Evolutionary conservation across 1,140 invertebrate genomes (phyloP), one percentile per base, ranked within the genome.

Genomic region (Mercenaria mercenaria): DNA sequence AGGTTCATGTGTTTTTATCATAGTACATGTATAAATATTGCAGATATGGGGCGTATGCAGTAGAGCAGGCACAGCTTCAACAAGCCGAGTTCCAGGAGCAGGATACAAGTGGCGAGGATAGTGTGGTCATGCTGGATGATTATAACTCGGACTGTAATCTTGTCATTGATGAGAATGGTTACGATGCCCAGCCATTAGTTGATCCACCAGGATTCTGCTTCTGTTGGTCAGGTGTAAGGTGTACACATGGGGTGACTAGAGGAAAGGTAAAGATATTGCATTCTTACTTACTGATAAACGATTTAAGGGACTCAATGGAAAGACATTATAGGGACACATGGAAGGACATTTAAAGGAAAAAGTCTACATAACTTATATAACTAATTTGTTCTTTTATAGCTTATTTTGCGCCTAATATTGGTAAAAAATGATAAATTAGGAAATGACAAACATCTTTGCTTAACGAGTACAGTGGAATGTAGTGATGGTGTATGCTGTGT

Each of bases 101-200:
- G 37, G 64, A 87, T 32, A 79, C 26, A 32, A 72, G 59, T 47
- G 52, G 85, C 23, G 95, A 94, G 64, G 91, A 93, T 32, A 89
- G 90, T 64, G 43, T 90, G 20, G 92, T 93, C 61, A 90, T 92
- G 41, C 80, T 95, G 29, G 95, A 95, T 91, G 91, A 93, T 59
- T 95, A 93, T 86, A 98, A 99, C 95, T 99, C 98, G 41, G 98
- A 99, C 96, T 96, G 99, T 64, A 98, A 99, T 96, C 96, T 99
- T 77, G 96, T 97, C 91, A 97, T 99, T 86, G 97, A 98, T 95
- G 96, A 97, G 88, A 97, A 97, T 89, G 94, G 95, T 93, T 98
- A 98, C 95, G 97, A 97, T 20, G 98, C 97, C 20, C 97, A 97
- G 74, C 98, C 98, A 18, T 96, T 99, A 94, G 97, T 97, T 82